Evolutionary conservation across 1,140 invertebrate genomes (phyloP).

Genomic region (Gonatopus flavifemur): DNA sequence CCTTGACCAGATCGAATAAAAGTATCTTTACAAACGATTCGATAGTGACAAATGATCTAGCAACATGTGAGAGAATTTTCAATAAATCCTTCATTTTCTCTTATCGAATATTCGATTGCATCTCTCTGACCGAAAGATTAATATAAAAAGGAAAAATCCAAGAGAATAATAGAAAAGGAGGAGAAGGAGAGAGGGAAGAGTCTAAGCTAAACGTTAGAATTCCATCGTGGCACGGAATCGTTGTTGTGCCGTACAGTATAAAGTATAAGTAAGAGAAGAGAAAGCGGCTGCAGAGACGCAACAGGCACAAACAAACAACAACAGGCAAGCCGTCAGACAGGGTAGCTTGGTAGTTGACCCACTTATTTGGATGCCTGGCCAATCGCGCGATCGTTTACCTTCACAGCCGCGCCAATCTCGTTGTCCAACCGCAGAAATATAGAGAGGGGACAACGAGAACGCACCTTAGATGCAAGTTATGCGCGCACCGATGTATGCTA

Average conservation of each 20-base stretch:
- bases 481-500: constrained; percentile 8
- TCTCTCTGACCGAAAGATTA: no score
- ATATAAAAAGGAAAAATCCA: constrained; percentile 11
- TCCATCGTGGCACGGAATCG: constrained; percentile 29
- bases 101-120: no score
- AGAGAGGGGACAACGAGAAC: constrained; percentile 17
- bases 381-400: constrained; percentile 33
- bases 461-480: constrained; percentile 38
- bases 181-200: constrained; percentile 11
- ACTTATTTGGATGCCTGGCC: constrained; percentile 41
- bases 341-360: constrained; percentile 41
- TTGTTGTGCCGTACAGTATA: constrained; percentile 28
- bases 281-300: constrained; percentile 42
- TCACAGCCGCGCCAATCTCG: constrained; percentile 18
- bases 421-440: constrained; percentile 11
- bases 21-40: no score
- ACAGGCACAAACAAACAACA: constrained; percentile 12
- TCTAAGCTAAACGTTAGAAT: constrained; percentile 44
- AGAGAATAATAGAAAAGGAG: constrained; percentile 6
- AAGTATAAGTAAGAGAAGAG: constrained; percentile 40
- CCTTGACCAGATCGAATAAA: no score
- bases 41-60: no score
- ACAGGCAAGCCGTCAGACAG: constrained; percentile 4
- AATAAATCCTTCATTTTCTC: no score
- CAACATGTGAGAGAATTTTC: no score